Base-by-base conservation (phyloP, 2,888 invertebrate species). In the Dusona sp. region DNA sequence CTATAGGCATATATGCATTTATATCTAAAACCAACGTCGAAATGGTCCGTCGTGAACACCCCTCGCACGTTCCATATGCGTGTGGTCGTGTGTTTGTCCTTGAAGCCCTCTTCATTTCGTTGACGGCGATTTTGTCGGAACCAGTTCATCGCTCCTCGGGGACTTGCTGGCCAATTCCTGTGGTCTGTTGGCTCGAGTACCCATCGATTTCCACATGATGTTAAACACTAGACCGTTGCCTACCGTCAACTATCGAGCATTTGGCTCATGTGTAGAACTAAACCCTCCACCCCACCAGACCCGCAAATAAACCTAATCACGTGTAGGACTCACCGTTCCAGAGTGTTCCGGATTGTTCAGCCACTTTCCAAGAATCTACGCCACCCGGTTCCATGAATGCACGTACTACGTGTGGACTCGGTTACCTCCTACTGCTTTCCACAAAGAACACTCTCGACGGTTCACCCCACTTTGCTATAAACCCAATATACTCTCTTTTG, bases 281-380 rank as follows among this genome's bases (percentile, higher is more conserved):
- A 57, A 25, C 61, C 61, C 61, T 61, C 61, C 36, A 67, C 57
- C 68, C 70, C 75, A 89, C 90, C 89, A 89, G 86, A 90, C 90
- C 91, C 91, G 90, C 92, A 91, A 92, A 92, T 92, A 91, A 92
- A 92, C 91, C 92, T 93, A 92, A 93, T 93, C 92, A 91, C 89
- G 90, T 90, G 90, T 90, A 88, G 82, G 75, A 87, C 81, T 82
- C 78, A 75, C 78, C 79, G 65, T 70, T 77, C 65, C 48, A 65
- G 88, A 89, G 88, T 88, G 89, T 89, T 88, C 89, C 82, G 90
- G 88, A 91, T 91, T 90, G 90, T 90, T 90, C 88, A 86, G 90
- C 89, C 91, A 92, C 91, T 91, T 92, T 90, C 90, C 84, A 85
- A 77, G 45, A 48, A 51, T 64, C 45, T 8, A 51, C 64, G 33